phyloP scores from a whole-genome alignment of 2,888 invertebrate genomes.

The Ashinkailepas kermadecensis region DNA sequence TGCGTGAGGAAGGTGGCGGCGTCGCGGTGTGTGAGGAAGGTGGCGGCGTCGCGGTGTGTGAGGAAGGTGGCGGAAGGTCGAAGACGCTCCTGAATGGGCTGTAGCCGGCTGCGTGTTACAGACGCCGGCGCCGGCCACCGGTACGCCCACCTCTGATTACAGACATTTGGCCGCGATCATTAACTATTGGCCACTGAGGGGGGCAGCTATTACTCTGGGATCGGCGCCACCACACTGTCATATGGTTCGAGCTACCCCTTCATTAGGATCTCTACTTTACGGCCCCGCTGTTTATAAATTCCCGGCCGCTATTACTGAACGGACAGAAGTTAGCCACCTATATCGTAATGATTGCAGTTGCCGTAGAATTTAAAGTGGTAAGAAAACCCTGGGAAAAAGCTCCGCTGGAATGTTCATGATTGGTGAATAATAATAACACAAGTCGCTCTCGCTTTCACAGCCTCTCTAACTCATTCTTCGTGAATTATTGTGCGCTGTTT shows the following conservation, averaged over 20 bases:
- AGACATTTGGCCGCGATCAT: conserved; percentile 2
- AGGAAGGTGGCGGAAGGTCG: too few species aligned
- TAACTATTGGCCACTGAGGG: conserved; percentile 16
- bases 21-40: too few species aligned
- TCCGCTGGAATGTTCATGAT: background rate
- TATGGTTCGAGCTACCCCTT: conserved; percentile 18
- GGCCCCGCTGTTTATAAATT: conserved; percentile 10
- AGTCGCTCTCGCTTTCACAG: too few species aligned
- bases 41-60: too few species aligned
- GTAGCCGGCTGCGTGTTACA: too few species aligned
- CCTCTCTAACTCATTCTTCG: too few species aligned
- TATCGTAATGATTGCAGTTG: conserved; percentile 17
- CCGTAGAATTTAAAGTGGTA: conserved; percentile 8
- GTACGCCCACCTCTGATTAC: background rate
- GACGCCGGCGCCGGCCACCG: background rate
- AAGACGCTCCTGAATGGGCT: too few species aligned
- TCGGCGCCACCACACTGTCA: conserved; percentile 11
- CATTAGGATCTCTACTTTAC: background rate
- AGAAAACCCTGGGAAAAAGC: conserved; percentile 9
- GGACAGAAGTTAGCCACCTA: conserved; percentile 2
- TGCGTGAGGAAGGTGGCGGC: too few species aligned
- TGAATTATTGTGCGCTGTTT: background rate
- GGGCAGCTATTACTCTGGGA: background rate
- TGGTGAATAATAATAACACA: background rate
- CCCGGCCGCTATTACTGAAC: conserved; percentile 10